Conservation (phyloP, 2,113 vertebrate species). For the Cairina moschata region DNA sequence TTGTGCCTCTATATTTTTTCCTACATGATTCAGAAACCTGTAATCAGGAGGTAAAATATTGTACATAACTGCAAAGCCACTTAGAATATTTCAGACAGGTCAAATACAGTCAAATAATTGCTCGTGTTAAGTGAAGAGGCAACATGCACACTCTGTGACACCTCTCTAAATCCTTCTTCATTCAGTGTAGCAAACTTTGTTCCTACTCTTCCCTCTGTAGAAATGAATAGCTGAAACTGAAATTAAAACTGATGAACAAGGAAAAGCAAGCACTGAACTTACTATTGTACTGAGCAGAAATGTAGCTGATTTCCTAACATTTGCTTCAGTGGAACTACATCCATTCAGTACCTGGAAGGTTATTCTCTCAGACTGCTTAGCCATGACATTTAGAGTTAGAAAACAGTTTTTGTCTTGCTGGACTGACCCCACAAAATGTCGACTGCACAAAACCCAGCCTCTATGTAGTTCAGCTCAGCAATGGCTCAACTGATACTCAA, state of each 20-base stretch:
- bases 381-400: neutral
- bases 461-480: neutral
- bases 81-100: neutral
- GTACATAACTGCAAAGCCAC: neutral
- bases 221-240: neutral
- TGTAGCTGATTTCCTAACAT: neutral
- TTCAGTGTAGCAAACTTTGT: neutral
- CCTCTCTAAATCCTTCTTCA: neutral
- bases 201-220: neutral
- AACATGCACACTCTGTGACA: fast-evolving
- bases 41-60: neutral
- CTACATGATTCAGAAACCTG: neutral
- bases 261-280: too few species aligned
- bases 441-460: neutral
- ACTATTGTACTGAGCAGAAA: neutral
- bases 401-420: neutral
- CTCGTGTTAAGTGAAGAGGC: neutral
- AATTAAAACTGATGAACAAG: neutral
- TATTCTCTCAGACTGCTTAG: neutral
- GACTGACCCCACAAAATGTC: neutral
- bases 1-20: neutral
- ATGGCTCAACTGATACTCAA: neutral
- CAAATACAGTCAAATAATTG: neutral
- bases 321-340: neutral
- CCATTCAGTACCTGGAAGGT: neutral